phyloP scores from a whole-genome alignment of 64 coral and sea anemone genomes.

The Anthopleura sola region DNA sequence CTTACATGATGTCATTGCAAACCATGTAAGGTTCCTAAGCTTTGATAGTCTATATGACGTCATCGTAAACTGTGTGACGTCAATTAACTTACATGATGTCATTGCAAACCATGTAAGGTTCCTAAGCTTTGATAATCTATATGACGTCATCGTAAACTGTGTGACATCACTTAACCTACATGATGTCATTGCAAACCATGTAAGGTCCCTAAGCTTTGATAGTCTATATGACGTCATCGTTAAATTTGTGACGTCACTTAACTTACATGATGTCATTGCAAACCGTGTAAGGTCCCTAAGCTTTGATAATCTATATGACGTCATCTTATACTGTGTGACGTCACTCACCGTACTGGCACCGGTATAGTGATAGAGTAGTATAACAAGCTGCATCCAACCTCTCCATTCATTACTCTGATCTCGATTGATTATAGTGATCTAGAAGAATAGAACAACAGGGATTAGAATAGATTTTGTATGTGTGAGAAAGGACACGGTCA shows the following conservation, averaged over 20 bases:
- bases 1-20: no score
- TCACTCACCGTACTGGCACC: conserved; percentile 83
- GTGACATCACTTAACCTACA: conserved; percentile 47
- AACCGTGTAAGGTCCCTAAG: neutral
- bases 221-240: no score
- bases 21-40: no score
- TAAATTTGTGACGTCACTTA: no score
- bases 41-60: no score
- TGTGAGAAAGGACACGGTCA: no score
- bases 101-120: neutral
- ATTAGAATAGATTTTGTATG: no score
- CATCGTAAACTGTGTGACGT: no score
- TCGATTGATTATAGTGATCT: conserved; percentile 73
- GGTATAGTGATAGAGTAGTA: conserved; percentile 88
- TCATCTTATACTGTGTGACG: neutral
- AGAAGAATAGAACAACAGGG: neutral
- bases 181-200: no score
- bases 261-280: neutral
- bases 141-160: neutral
- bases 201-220: no score
- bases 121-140: neutral
- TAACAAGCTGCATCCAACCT: conserved; percentile 94
- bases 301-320: neutral
- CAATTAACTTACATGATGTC: neutral
- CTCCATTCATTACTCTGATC: conserved; percentile 93